Conservation (phyloP, 2,113 vertebrate genomes). For the Chaetorhynchus papuensis region DNA sequence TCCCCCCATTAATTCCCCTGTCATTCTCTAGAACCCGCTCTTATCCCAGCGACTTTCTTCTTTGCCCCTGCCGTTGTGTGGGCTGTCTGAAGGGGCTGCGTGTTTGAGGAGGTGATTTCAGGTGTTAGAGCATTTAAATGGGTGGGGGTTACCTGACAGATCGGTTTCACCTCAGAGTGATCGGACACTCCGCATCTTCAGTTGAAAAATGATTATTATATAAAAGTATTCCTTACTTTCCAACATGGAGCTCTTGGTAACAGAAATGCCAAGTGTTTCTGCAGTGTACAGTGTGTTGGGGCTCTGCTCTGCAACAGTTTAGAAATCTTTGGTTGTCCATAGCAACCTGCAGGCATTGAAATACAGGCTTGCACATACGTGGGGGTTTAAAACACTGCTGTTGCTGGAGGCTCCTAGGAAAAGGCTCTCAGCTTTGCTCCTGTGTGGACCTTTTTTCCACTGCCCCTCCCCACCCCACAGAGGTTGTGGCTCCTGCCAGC, state of each 20-base stretch:
- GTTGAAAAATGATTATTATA: neutral
- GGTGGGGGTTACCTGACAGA: neutral
- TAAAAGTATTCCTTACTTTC: neutral
- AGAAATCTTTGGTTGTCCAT: constrained; percentile 24
- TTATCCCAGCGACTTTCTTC: neutral
- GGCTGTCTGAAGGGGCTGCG: neutral
- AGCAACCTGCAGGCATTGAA: constrained; percentile 35
- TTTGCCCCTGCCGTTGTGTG: neutral
- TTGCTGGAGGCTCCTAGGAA: neutral
- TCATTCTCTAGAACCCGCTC: neutral
- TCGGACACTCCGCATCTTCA: rapidly evolving
- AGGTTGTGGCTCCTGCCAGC: neutral
- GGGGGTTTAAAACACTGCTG: neutral
- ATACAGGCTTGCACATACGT: neutral
- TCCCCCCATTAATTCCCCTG: neutral
- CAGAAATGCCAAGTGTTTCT: neutral
- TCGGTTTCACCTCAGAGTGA: rapidly evolving
- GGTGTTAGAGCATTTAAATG: neutral
- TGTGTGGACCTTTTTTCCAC: neutral
- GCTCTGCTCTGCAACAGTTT: neutral
- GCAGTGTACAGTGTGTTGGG: neutral
- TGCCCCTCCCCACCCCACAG: neutral
- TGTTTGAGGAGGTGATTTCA: neutral
- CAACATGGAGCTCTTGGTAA: neutral
- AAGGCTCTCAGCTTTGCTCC: neutral